Percentiles rank a stretch among this genome's conserved stretches.
phyloP scores from a whole-genome alignment of 1,140 invertebrate genomes.

The Drosophila nikananu region DNA sequence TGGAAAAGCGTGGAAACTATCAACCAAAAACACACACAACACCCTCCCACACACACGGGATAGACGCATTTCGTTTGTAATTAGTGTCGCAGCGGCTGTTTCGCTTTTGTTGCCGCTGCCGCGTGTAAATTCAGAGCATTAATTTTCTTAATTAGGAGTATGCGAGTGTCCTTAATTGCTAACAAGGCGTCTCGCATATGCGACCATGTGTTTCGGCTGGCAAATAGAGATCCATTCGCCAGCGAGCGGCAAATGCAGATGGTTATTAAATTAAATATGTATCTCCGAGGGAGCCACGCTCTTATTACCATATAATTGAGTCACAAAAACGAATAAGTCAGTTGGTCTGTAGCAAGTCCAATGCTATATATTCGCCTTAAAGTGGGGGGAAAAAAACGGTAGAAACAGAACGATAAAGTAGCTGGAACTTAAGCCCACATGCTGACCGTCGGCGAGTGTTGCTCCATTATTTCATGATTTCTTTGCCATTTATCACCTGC shows the following conservation, averaged over 20 bases:
- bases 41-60: neutral
- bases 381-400: neutral
- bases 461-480: constrained; percentile 78
- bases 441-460: constrained; percentile 66
- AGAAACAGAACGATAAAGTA: constrained; percentile 24
- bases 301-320: constrained; percentile 57
- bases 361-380: constrained; percentile 26
- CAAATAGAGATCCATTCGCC: constrained; percentile 36
- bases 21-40: constrained; percentile 14
- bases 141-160: constrained; percentile 81
- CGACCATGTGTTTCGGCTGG: constrained; percentile 52
- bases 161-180: constrained; percentile 78
- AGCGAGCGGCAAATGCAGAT: constrained; percentile 55
- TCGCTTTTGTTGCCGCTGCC: constrained; percentile 61
- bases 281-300: constrained; percentile 24
- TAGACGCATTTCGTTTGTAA: constrained; percentile 72
- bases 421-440: constrained; percentile 52
- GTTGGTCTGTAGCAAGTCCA: constrained; percentile 7
- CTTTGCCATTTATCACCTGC: constrained; percentile 80
- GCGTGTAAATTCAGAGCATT: constrained; percentile 77
- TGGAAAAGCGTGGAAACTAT: constrained; percentile 6
- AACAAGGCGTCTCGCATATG: constrained; percentile 74
- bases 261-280: constrained; percentile 82
- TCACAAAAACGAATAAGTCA: constrained; percentile 3
- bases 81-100: constrained; percentile 81